Evolutionary conservation across 2,113 vertebrate genomes (phyloP), one percentile per base, ranked within the genome.

Genomic region (Cynopterus brachyotis): DNA sequence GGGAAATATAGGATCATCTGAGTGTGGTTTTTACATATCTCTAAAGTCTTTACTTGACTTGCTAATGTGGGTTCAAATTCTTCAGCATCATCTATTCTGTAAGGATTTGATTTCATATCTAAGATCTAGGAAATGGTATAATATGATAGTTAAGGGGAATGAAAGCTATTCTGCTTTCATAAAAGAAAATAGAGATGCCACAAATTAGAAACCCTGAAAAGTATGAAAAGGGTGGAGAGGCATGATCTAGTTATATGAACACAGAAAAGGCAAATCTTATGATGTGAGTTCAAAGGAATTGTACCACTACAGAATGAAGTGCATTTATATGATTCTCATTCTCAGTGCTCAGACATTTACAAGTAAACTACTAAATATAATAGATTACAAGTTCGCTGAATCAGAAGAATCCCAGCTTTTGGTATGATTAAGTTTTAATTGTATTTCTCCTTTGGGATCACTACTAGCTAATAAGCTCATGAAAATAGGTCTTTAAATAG

Each of bases 341-440:
- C 94, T 97, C 86, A 16, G 62, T 17, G 67, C 82, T 75, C 96
- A 97, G 96, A 96, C 97, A 98, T 98, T 98, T 98, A 98, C 96
- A 98, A 98, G 96, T 97, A 98, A 99, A 98, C 97, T 97, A 97
- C 98, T 98, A 98, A 98, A 98, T 98, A 97, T 97, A 98, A 98
- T 97, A 98, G 97, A 98, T 98, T 98, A 97, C 94, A 98, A 98
- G 98, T 98, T 98, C 66, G 92, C 98, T 98, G 98, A 99, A 98
- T 98, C 97, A 98, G 98, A 98, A 98, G 98, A 98, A 98, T 97
- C 97, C 96, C 96, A 95, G 98, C 97, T 98, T 99, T 98, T 98
- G 98, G 97, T 98, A 99, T 98, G 98, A 98, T 98, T 98, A 98
- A 98, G 98, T 99, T 98, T 99, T 99, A 99, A 98, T 98, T 98